A percentile compares a stretch with the other conserved stretches of the same genome.
These are phyloP conservation scores for Craterocephalus amniculus DNA, from an alignment of 2,797 vertebrate genomes.

Conservation along the genomic window DNA sequence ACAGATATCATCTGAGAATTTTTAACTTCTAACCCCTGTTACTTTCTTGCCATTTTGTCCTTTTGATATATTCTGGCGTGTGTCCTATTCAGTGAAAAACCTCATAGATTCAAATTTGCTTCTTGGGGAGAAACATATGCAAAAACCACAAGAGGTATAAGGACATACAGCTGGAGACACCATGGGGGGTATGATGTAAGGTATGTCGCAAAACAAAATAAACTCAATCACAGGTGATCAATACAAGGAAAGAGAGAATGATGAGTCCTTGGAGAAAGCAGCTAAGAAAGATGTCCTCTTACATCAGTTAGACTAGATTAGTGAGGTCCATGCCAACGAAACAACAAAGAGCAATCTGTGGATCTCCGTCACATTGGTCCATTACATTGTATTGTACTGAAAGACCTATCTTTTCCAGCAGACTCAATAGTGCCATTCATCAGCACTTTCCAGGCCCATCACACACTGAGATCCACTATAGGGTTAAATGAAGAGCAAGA, in stretches of 20 bases:
- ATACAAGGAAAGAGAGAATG: slow-evolving; percentile 51
- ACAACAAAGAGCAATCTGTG: slow-evolving; percentile 70
- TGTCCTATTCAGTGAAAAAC: slow-evolving; percentile 40
- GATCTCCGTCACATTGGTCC: slow-evolving; percentile 49
- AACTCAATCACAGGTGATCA: slow-evolving; percentile 64
- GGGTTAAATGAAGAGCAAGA: slow-evolving; percentile 28
- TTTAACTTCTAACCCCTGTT: slow-evolving; percentile 59
- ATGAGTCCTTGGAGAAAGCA: slow-evolving; percentile 59
- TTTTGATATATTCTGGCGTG: slow-evolving; percentile 15
- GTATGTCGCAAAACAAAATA: slow-evolving; percentile 57
- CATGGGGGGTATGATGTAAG: slow-evolving; percentile 47
- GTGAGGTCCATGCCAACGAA: slow-evolving; percentile 56
- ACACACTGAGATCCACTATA: slow-evolving; percentile 21
- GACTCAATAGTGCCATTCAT: slow-evolving; percentile 43
- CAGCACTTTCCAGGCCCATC: slow-evolving; percentile 31
- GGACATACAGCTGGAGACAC: slow-evolving; percentile 48
- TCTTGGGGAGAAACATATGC: slow-evolving; percentile 32
- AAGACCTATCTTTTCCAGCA: slow-evolving; percentile 65
- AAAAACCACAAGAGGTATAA: slow-evolving; percentile 39
- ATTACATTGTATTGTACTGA: slow-evolving; percentile 44
- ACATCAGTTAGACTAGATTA: slow-evolving; percentile 78
- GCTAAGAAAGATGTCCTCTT: slow-evolving; percentile 66
- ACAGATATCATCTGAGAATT: slow-evolving; percentile 48
- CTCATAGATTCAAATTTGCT: slow-evolving; percentile 29
- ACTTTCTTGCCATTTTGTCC: slow-evolving; percentile 27